Conservation (phyloP, 2,113 vertebrate genomes). For the Notarius quadriscutis region DNA sequence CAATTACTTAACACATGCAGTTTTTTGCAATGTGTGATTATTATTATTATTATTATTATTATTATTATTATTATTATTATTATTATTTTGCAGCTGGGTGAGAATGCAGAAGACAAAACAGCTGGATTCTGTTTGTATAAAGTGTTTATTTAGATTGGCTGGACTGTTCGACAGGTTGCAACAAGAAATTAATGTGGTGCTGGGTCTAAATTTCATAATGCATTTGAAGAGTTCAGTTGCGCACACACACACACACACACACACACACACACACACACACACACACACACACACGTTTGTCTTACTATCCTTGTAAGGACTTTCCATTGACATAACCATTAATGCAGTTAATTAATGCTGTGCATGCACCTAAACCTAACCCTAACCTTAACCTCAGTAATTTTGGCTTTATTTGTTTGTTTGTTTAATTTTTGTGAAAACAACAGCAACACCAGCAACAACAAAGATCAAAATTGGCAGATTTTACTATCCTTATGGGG, state of each 20-base stretch:
- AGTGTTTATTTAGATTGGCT: background rate
- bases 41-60: background rate
- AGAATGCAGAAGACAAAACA: background rate
- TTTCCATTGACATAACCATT: no score
- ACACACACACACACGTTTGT: no score
- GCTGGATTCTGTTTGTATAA: background rate
- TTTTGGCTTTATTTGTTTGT: no score
- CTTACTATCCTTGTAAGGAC: no score
- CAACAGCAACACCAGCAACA: no score
- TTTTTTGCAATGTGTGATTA: background rate
- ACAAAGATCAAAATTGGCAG: no score
- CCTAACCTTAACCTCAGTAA: no score
- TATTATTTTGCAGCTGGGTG: background rate
- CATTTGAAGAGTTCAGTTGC: background rate
- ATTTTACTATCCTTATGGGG: no score
- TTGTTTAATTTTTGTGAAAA: no score
- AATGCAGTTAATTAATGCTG: no score
- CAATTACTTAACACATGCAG: background rate
- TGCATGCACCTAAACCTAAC: no score
- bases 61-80: background rate
- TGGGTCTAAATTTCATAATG: background rate
- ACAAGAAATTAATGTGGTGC: background rate
- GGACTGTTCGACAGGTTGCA: background rate
- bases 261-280: background rate
- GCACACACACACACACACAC: background rate